Percentiles rank a stretch among this genome's conserved stretches.
Conservation (phyloP, 2,113 vertebrate species). For the Otocyon megalotis region DNA sequence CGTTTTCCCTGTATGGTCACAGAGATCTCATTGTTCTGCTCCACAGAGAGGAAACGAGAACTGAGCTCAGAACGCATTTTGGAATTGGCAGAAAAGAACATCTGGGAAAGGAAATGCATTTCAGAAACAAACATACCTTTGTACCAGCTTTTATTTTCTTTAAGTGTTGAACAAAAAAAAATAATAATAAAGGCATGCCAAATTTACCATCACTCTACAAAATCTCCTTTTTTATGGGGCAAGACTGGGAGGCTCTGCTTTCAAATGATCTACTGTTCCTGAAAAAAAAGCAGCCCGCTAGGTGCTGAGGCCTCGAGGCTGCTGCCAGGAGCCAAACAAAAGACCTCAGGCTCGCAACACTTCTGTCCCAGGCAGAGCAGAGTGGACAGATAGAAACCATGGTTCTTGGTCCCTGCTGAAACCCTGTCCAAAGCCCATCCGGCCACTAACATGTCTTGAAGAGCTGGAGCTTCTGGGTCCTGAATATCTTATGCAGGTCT, state of each 20-base stretch:
- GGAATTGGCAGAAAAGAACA: slow-evolving; percentile 78
- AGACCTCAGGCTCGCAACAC: background rate
- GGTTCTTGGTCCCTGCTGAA: background rate
- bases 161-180: slow-evolving; percentile 60
- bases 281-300: slow-evolving; percentile 30
- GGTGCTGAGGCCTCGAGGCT: background rate
- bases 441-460: fast-evolving
- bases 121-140: slow-evolving; percentile 87
- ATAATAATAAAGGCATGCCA: slow-evolving; percentile 62
- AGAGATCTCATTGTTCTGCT: slow-evolving; percentile 74
- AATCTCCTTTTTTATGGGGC: slow-evolving; percentile 80
- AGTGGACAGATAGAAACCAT: fast-evolving
- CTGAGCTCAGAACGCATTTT: slow-evolving; percentile 1
- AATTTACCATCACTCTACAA: slow-evolving; percentile 71
- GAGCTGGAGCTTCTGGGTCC: too few species aligned
- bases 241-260: slow-evolving; percentile 67
- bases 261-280: slow-evolving; percentile 71
- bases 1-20: slow-evolving; percentile 40
- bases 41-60: slow-evolving; percentile 68
- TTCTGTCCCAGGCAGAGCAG: background rate
- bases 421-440: background rate
- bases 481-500: background rate
- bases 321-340: background rate
- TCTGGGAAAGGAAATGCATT: slow-evolving; percentile 83
- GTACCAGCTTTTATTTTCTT: slow-evolving; percentile 80